Evolutionary conservation across 2,888 invertebrate species (phyloP).

Genomic region (Eudemis profundana): DNA sequence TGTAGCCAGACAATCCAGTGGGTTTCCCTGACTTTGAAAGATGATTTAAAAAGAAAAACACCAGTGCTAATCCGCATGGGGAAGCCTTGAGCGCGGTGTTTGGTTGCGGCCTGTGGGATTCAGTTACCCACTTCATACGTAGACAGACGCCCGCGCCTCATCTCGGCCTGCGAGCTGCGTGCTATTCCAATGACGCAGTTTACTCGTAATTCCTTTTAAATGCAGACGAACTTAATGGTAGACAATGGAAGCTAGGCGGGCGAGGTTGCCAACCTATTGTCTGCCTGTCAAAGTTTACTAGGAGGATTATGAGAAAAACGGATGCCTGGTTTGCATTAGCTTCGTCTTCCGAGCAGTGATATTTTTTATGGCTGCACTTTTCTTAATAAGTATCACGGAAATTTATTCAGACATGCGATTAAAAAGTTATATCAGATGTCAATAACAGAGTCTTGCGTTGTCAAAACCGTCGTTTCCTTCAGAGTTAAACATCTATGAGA

Average conservation of each 20-base stretch:
- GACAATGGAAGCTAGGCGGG: constrained; percentile 33
- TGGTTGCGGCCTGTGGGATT: constrained; percentile 63
- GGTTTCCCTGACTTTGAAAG: constrained; percentile 52
- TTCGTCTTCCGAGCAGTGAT: not conserved
- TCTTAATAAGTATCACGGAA: too few species aligned
- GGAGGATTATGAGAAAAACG: constrained; percentile 35
- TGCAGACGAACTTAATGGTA: constrained; percentile 45
- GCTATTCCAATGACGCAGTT: constrained; percentile 53
- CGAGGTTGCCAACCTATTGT: constrained; percentile 31
- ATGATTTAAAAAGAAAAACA: constrained; percentile 68
- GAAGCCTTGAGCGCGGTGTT: constrained; percentile 78
- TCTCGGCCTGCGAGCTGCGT: constrained; percentile 56
- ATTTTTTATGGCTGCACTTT: not conserved
- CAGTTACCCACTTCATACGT: constrained; percentile 62
- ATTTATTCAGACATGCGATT: too few species aligned
- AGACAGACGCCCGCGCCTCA: constrained; percentile 68
- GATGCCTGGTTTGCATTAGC: constrained; percentile 2
- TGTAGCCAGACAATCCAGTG: constrained; percentile 45
- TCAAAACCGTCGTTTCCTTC: constrained; percentile 45
- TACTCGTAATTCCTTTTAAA: constrained; percentile 45
- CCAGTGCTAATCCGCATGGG: constrained; percentile 74
- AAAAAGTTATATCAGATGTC: too few species aligned
- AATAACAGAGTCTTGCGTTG: not conserved
- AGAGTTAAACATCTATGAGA: constrained; percentile 62
- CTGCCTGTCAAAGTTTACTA: constrained; percentile 39